Evolutionary conservation across 2,113 vertebrate genomes (phyloP).

Genomic region (Mastomys natalensis): DNA sequence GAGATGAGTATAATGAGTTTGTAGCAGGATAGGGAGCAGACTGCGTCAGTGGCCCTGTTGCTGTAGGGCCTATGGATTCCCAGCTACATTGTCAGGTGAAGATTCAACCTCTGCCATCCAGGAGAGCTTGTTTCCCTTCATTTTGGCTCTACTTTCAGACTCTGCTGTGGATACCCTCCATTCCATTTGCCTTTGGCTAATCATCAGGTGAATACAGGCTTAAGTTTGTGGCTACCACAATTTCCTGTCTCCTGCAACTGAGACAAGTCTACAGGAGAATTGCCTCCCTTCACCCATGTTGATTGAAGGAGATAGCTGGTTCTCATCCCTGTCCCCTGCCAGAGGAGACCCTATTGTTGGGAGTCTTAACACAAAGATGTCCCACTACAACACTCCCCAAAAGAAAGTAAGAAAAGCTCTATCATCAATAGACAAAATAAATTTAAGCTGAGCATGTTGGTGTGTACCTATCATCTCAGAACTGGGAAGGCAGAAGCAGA

Average conservation of each 20-base stretch:
- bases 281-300: not conserved
- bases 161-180: not conserved
- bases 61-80: not conserved
- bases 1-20: too few species aligned
- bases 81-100: too few species aligned
- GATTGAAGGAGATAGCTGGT: not conserved
- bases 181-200: not conserved
- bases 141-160: not conserved
- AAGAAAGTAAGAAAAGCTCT: not conserved
- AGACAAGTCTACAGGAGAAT: not conserved
- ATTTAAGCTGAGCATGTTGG: too few species aligned
- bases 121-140: not conserved
- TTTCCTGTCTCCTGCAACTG: not conserved
- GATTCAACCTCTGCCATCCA: not conserved
- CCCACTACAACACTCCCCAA: not conserved
- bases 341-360: not conserved
- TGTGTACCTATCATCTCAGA: not conserved
- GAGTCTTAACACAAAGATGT: not conserved
- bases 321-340: too few species aligned
- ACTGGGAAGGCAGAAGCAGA: not conserved
- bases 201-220: not conserved
- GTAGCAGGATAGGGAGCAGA: too few species aligned
- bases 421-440: not conserved
- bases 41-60: not conserved
- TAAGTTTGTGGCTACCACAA: not conserved